Evolutionary conservation across 2,888 invertebrate species (phyloP), one percentile per base, ranked within the genome.

Genomic region (Melanchra persicariae): DNA sequence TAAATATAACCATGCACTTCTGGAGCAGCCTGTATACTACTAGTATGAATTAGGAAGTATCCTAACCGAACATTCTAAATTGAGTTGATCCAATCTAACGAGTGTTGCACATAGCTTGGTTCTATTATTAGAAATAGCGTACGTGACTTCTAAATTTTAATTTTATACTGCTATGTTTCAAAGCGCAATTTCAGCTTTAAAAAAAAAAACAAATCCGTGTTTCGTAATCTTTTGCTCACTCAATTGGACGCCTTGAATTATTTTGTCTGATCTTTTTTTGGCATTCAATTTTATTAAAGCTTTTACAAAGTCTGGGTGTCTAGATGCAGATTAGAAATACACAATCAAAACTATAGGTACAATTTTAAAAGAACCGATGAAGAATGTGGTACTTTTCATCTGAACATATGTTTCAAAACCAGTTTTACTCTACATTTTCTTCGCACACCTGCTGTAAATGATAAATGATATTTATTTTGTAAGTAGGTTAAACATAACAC

Each of bases 161-260:
- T 68, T 49, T 12, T 72, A 22, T 74, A 17, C 75, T 30, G 54
- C 9, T n/a, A 30, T 65, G 10, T 37, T 61, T 40, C 9, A 19
- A 57, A n/a, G 17, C 12, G 17, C 15, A 37, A 12, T 69, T 71
- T 24, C 6, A 54, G 43, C 9, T 43, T 52, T 43, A 2, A 45
- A 45, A 37, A 43, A 19, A 45, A 37, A 43, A 19, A 45, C 9
- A 6, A 54, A 40, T 60, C 8, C 12, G 19, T 2, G 15, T 75
- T 71, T 22, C 34, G 4, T n/a, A 72, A 72, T 40, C 22, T n/a
- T n/a, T n/a, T 49, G 61, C 61, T 37, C 17, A 9, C 17, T 7
- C 58, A 62, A 54, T 62, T 40, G 0, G 15, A 69, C 24, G 72
- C 59, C 59, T 54, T 71, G 61, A 70, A 34, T n/a, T 52, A n/a